Evolutionary conservation across 2,888 invertebrate genomes (phyloP).

Genomic region (Ennomos fuscantarius): DNA sequence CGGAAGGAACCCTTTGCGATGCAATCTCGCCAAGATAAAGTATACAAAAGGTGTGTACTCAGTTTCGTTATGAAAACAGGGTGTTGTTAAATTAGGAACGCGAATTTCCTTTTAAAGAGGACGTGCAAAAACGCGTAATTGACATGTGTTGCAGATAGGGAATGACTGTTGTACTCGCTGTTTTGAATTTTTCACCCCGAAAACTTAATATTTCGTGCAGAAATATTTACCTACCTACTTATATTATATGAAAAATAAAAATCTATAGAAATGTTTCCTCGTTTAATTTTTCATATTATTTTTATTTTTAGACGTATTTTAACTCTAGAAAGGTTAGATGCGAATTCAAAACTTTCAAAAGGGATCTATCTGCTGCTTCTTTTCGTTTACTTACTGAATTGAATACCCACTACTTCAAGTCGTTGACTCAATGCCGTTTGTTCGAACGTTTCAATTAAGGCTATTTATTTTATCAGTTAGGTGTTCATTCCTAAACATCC

Average conservation of each 20-base stretch:
- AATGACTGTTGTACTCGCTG: no score
- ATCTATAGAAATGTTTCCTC: no score
- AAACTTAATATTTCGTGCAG: no score
- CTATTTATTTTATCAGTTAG: slow-evolving; percentile 47
- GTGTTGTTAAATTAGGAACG: slow-evolving; percentile 44
- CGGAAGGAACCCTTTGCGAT: slow-evolving; percentile 24
- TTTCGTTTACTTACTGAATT: slow-evolving; percentile 1
- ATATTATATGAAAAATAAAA: no score
- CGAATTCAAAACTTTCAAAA: no score
- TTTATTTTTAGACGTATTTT: no score
- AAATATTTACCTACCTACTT: no score
- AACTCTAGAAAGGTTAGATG: no score
- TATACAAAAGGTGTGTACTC: slow-evolving; percentile 12
- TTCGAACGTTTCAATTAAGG: slow-evolving; percentile 53
- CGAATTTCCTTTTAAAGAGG: slow-evolving; percentile 52
- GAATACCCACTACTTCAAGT: slow-evolving; percentile 5
- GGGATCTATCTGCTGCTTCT: background rate
- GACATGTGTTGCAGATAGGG: no score
- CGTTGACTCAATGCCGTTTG: slow-evolving; percentile 49
- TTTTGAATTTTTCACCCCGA: no score
- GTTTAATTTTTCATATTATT: no score
- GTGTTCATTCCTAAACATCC: slow-evolving; percentile 33
- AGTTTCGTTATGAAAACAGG: slow-evolving; percentile 42
- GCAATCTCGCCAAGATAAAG: slow-evolving; percentile 20
- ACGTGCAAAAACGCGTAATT: slow-evolving; percentile 7